These are phyloP conservation scores for Pycnonotus jocosus DNA, from an alignment of 2,113 vertebrate species.

Conservation along the genomic window DNA sequence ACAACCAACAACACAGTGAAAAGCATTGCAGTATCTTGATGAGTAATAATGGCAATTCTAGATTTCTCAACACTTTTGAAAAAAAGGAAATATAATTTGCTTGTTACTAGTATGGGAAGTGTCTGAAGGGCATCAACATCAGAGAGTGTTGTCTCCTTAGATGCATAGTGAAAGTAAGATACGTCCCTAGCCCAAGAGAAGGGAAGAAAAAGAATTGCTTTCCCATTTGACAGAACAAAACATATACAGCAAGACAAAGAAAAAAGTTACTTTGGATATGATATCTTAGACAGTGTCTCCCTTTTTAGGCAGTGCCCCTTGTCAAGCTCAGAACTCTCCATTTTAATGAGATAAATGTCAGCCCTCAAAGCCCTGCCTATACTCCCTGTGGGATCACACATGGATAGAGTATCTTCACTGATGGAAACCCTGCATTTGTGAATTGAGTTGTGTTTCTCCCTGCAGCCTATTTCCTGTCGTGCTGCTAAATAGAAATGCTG, in stretches of 20 bases:
- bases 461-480: background rate
- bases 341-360: background rate
- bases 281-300: background rate
- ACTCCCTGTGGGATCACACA: background rate
- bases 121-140: background rate
- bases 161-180: background rate
- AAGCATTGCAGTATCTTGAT: background rate
- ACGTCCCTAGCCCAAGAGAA: background rate
- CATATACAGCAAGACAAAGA: background rate
- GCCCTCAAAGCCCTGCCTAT: background rate
- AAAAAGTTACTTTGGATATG: background rate
- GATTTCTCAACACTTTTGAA: background rate
- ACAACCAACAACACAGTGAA: background rate
- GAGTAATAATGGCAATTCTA: background rate
- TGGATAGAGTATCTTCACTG: background rate
- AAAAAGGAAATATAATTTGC: background rate
- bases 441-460: background rate
- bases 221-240: background rate
- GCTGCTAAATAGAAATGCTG: background rate
- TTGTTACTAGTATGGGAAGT: background rate
- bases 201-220: background rate
- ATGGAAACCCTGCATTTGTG: background rate
- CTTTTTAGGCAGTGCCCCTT: background rate
- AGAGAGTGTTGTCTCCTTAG: background rate
- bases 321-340: background rate